These are phyloP conservation scores for Hypsibius dujardini DNA, from an alignment of 1,140 invertebrate species.

Conservation along the genomic window DNA sequence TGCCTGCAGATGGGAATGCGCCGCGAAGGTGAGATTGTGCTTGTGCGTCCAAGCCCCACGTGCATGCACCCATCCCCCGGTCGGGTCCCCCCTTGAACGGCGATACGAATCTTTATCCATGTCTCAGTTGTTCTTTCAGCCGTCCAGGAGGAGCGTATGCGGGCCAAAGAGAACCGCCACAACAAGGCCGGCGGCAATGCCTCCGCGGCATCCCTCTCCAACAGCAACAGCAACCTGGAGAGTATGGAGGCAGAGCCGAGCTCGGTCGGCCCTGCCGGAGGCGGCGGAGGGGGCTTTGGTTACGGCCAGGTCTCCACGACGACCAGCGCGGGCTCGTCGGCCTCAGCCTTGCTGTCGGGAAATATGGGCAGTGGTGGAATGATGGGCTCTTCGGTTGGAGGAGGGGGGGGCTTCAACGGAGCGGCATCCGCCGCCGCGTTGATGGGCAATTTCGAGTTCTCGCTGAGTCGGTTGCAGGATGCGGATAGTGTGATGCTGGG, in stretches of 20 bases:
- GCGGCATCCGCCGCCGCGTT: neutral
- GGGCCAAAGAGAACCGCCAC: constrained; percentile 19
- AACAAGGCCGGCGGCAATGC: neutral
- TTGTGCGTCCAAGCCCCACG: neutral
- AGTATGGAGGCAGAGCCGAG: constrained; percentile 25
- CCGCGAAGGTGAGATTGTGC: constrained; percentile 71
- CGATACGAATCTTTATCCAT: constrained; percentile 20
- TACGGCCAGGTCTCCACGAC: neutral
- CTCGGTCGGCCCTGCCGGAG: constrained; percentile 24
- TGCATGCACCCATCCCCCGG: constrained; percentile 25
- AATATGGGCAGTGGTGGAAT: too few species aligned
- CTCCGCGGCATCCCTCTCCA: neutral
- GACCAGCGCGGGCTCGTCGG: neutral
- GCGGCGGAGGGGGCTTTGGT: constrained; percentile 20
- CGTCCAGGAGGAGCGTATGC: constrained; percentile 42
- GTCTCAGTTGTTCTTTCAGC: constrained; percentile 30
- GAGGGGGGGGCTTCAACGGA: too few species aligned
- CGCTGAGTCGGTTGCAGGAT: neutral
- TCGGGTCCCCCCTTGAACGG: constrained; percentile 9
- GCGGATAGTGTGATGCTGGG: constrained; percentile 1
- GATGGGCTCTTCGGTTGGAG: too few species aligned
- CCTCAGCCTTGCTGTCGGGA: too few species aligned
- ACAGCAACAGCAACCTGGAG: neutral
- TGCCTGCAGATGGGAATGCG: constrained; percentile 90
- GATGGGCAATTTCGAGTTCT: constrained; percentile 2